Evolutionary conservation across 2,888 invertebrate species (phyloP).

Genomic region (Cerastoderma edule): DNA sequence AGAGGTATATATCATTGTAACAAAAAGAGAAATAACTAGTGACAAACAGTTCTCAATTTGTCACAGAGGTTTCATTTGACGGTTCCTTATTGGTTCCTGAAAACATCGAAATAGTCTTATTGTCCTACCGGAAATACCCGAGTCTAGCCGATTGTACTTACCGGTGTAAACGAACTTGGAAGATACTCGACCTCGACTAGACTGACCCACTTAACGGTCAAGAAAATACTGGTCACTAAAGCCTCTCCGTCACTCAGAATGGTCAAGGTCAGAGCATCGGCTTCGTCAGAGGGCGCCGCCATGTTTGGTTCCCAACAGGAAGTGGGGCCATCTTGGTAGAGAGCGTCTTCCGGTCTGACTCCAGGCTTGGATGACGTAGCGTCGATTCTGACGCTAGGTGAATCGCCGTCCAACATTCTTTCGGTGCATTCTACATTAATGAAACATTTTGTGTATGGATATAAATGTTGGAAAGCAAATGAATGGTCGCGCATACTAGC

Average conservation of each 20-base stretch:
- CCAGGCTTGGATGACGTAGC: constrained; percentile 48
- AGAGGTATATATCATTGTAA: too few relatives aligned
- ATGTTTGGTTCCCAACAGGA: constrained; percentile 42
- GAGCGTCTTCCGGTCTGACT: constrained; percentile 38
- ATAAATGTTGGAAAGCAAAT: too few relatives aligned
- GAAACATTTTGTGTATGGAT: too few relatives aligned
- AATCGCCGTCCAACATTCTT: constrained; percentile 50
- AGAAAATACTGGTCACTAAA: constrained; percentile 35
- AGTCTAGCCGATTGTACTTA: constrained; percentile 23
- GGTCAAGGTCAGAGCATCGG: constrained; percentile 27
- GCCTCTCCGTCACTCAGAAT: constrained; percentile 53
- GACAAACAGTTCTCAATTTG: too few relatives aligned
- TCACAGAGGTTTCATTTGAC: too few relatives aligned
- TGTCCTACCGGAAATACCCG: too few relatives aligned
- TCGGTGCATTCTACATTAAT: constrained; percentile 51
- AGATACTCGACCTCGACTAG: constrained; percentile 45
- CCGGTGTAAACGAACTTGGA: constrained; percentile 45
- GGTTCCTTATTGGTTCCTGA: too few relatives aligned
- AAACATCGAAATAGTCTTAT: too few relatives aligned
- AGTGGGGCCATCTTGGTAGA: constrained; percentile 20
- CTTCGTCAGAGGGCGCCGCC: constrained; percentile 18
- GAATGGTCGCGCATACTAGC: too few relatives aligned
- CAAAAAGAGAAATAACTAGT: too few relatives aligned
- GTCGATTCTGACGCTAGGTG: constrained; percentile 36
- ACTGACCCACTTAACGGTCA: constrained; percentile 41